Evolutionary conservation across 2,113 vertebrate genomes (phyloP).

Genomic region (Pseudopipra pipra): DNA sequence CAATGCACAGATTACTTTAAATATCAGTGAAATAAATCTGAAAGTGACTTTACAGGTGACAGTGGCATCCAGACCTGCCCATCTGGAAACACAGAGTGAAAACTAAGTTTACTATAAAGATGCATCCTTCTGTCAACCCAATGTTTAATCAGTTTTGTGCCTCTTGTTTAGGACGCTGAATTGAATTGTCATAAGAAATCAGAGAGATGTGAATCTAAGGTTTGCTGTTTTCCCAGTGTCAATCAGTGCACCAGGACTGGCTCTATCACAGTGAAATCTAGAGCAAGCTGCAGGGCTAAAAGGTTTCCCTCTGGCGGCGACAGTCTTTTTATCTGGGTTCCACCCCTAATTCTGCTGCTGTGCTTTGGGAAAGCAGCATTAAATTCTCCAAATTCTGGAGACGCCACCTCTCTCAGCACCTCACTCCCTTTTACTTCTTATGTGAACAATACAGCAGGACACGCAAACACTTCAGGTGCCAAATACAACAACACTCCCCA

Average conservation of each 20-base stretch:
- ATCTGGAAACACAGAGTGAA: not conserved
- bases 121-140: not conserved
- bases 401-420: not conserved
- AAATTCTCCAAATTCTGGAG: not conserved
- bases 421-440: not conserved
- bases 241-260: not conserved
- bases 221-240: not conserved
- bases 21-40: not conserved
- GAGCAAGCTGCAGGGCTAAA: fast-evolving
- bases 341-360: not conserved
- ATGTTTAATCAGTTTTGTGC: not conserved
- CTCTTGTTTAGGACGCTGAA: not conserved
- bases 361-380: not conserved
- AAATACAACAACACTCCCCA: not conserved
- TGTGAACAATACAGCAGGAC: not conserved
- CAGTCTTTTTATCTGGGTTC: not conserved
- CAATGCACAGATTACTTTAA: not conserved
- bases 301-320: not conserved
- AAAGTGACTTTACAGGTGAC: not conserved
- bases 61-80: not conserved
- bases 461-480: not conserved
- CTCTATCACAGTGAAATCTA: not conserved
- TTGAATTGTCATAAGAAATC: not conserved
- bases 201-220: not conserved
- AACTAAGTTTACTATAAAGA: not conserved